Evolutionary conservation across 2,888 invertebrate species (phyloP), one percentile per base, ranked within the genome.

Genomic region (Atrina japonica): DNA sequence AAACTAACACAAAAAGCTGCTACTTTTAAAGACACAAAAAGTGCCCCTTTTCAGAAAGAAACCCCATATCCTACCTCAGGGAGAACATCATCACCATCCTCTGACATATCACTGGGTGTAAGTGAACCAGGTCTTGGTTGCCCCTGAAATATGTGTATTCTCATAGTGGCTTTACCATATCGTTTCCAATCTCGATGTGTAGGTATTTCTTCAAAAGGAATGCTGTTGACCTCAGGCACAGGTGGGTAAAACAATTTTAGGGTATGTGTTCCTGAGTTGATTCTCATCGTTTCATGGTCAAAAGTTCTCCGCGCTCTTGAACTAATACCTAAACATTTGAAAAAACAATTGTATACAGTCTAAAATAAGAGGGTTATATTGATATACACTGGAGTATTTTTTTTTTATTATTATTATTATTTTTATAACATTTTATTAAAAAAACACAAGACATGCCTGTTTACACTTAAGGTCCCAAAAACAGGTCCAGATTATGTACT

Each of bases 101-200:
- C 87, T 3, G 88, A 88, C 18, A 80, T 60, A 40, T 87, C 87
- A 81, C 88, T 88, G 6, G 88, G 88, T 14, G 89, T 87, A 5
- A 89, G 76, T n/a, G 88, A 88, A 3, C 88, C 88, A 5, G 88
- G 87, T n/a, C 87, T 76, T 6, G 88, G 87, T 55, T 75, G 75
- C 21, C 86, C 87, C 55, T 86, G 84, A 79, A 88, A 88, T 27
- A 89, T 80, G 68, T 88, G 80, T 5, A 89, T 63, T 53, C 85
- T 73, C 14, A 89, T 66, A 1, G 84, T 82, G 18, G 88, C 84
- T 41, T 82, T 84, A 29, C 86, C 84, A 68, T 87, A 88, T 1
- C 83, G 74, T 47, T 73, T 76, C 82, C 84, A 86, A 70, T 82
- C 82, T 21, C 77, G 66, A 27, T 71, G 49, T 56, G 74, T 64